phyloP scores from a whole-genome alignment of 2,113 vertebrate genomes.

The Propithecus coquereli region DNA sequence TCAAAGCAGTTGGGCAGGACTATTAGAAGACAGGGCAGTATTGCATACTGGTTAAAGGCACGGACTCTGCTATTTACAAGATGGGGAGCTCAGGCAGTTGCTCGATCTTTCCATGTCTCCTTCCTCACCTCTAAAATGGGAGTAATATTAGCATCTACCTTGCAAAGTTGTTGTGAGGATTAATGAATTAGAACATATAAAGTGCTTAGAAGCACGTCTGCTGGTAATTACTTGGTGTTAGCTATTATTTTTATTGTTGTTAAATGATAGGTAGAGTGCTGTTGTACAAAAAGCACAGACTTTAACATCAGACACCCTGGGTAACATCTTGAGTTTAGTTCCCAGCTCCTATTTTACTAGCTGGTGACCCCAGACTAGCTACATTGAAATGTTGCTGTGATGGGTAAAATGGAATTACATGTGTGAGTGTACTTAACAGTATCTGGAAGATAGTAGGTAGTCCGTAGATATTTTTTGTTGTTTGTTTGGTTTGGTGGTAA shows the following conservation, averaged over 20 bases:
- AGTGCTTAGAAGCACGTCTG: not conserved
- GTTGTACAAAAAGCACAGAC: not conserved
- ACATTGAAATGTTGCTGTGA: not conserved
- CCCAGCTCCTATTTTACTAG: not conserved
- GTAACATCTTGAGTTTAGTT: not conserved
- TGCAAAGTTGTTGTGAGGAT: not conserved
- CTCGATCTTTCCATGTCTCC: not conserved
- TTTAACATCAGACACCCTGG: not conserved
- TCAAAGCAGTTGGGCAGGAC: not conserved
- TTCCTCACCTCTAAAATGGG: not conserved
- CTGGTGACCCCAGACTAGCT: not conserved
- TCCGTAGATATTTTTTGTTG: not conserved
- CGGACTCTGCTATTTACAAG: not conserved
- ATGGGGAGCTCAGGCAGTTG: not conserved
- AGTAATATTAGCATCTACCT: not conserved
- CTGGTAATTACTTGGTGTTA: not conserved
- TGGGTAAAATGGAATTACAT: not conserved
- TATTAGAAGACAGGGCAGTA: not conserved
- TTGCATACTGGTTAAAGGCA: not conserved
- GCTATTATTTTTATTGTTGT: not conserved
- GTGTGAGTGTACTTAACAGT: not conserved
- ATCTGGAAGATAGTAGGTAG: not conserved
- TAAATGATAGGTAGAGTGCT: not conserved
- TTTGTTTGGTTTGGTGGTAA: not conserved
- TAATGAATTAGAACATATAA: not conserved